These are phyloP conservation scores for Busseola fusca DNA, from an alignment of 2,888 invertebrate genomes.

Conservation along the genomic window DNA sequence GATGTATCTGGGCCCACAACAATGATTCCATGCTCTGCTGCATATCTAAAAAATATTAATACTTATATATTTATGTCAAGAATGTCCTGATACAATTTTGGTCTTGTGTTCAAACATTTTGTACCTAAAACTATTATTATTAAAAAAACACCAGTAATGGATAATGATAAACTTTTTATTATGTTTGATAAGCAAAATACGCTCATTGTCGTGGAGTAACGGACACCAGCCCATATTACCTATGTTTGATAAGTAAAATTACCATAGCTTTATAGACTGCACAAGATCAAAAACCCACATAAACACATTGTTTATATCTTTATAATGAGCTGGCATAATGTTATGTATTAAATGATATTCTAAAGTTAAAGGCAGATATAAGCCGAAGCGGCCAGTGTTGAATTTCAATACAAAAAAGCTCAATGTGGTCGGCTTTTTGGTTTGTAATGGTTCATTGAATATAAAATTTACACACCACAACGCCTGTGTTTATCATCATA, in stretches of 20 bases:
- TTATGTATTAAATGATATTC: neutral
- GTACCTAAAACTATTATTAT: neutral
- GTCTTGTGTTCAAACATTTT: conserved; percentile 7
- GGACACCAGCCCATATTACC: too few species aligned
- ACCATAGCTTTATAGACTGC: conserved; percentile 11
- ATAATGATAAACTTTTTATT: conserved; percentile 32
- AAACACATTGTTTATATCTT: conserved; percentile 27
- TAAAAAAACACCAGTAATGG: conserved; percentile 1
- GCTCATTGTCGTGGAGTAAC: too few species aligned
- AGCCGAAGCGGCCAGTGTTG: neutral
- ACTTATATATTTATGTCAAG: neutral
- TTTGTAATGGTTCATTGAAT: neutral
- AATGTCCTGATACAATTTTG: neutral
- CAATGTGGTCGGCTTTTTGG: neutral
- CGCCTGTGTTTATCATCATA: neutral
- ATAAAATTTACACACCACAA: neutral
- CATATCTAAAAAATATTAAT: conserved; percentile 87
- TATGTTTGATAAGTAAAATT: conserved; percentile 40
- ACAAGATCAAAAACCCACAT: conserved; percentile 40
- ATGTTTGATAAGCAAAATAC: conserved; percentile 42
- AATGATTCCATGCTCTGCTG: conserved; percentile 95
- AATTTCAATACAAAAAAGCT: neutral
- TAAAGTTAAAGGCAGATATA: neutral
- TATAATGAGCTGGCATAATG: neutral
- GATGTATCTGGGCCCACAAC: conserved; percentile 99